Evolutionary conservation across 2,113 vertebrate genomes (phyloP), one percentile per base, ranked within the genome.

Genomic region (Candoia aspera): DNA sequence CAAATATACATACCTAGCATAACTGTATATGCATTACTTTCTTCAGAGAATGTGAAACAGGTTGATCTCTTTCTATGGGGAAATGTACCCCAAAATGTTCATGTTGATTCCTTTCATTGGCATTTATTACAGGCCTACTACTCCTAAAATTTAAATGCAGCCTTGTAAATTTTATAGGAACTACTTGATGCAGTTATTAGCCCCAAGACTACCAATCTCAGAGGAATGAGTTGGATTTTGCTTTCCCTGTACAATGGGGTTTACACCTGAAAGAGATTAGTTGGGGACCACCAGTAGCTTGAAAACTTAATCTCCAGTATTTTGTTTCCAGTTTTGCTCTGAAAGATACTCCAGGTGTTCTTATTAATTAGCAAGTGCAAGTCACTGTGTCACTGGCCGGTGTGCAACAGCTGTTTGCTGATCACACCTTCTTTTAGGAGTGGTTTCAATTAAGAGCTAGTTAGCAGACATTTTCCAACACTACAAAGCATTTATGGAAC

Each of bases 191-290:
- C 94, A 95, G 95, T 97, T 97, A 97, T 97, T 96, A 96, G 96
- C 89, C 95, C 3, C 37, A 96, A 90, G 94, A 97, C 94, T 97
- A 97, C 93, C 94, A 95, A 94, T 96, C 95, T 95, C 95, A 93
- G 94, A 92, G 84, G 96, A 96, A 94, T 89, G 94, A 93, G 91
- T 95, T 92, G 91, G 95, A 95, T 96, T 91, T 95, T 96, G 95
- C 94, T 96, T 96, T 94, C 95, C 95, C 94, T 8, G 92, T 95
- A 97, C 91, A 90, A 96, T 91, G 92, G 95, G 96, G 97, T 98
- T 98, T 98, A 98, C 99, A 99, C 99, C 99, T 99, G 99, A 97
- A 97, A 97, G 97, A 99, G 99, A 99, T 99, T 99, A 98, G 97
- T 94, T 85, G 59, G 90, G 96, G 97, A 98, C 98, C 98, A 98